These are phyloP conservation scores for Toxostoma redivivum DNA, from an alignment of 2,113 vertebrate species.

Conservation along the genomic window DNA sequence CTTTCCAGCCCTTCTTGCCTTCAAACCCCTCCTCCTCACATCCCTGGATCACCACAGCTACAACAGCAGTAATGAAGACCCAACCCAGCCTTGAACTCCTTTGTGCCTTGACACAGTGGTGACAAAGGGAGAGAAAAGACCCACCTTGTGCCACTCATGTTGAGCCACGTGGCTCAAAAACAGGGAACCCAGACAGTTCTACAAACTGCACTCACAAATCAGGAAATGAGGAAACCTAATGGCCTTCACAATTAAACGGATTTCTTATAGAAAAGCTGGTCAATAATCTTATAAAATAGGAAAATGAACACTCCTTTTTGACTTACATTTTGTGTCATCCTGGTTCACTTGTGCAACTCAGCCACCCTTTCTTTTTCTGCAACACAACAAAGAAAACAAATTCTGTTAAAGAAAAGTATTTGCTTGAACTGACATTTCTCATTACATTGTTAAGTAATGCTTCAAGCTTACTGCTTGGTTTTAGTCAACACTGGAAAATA, in stretches of 20 bases:
- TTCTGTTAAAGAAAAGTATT: neutral
- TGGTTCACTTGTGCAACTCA: neutral
- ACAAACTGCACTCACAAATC: neutral
- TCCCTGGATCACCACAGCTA: neutral
- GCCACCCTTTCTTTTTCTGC: neutral
- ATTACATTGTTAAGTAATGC: neutral
- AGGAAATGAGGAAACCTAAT: neutral
- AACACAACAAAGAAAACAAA: slow-evolving; percentile 8
- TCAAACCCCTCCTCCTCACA: neutral
- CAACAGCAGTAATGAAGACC: neutral
- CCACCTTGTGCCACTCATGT: neutral
- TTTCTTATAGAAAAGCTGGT: neutral
- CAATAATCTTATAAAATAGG: rapidly evolving
- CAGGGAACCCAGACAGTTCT: neutral
- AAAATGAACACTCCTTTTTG: neutral
- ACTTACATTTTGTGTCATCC: slow-evolving; percentile 19
- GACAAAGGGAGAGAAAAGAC: neutral
- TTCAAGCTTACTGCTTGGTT: neutral
- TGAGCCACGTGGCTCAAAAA: neutral
- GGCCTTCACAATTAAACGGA: neutral
- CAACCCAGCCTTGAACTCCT: neutral
- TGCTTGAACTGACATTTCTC: neutral
- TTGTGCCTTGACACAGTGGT: neutral
- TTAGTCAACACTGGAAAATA: neutral
- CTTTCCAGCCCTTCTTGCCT: neutral